Evolutionary conservation across 2,113 vertebrate genomes (phyloP), one percentile per base, ranked within the genome.

Genomic region (Montifringilla adamsi): DNA sequence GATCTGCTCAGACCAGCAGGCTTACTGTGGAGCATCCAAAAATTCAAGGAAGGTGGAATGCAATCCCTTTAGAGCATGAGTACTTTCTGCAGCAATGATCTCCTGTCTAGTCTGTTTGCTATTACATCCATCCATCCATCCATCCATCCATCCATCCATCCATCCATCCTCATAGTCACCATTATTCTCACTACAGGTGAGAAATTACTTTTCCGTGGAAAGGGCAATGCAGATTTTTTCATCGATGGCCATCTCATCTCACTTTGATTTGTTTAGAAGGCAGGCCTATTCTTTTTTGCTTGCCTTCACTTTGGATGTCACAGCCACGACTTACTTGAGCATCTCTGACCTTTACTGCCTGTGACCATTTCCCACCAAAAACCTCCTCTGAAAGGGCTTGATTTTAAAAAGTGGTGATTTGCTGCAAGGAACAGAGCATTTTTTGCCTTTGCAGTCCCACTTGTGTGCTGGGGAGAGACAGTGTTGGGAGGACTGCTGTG

Each of bases 161-260:
- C 37, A 52, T 35, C 52, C 33, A 35, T 15, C 39, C 26, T 64
- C 18, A 30, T 11, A 49, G 13, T 37, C 47, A 56, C 14, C 2
- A 5, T 75, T 60, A 56, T 37, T 72, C 52, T 64, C 28, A 39
- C 49, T 70, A 1, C 11, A 60, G 11, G 24, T 59, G 23, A 88
- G 14, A 30, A 74, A 24, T 52, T 84, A 21, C 20, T 22, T 13
- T 80, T 83, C 67, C 28, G 22, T 50, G 35, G 21, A 63, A 90
- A 86, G 44, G 13, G 13, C 20, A 46, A 12, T 30, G 12, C 16
- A 33, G 9, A 16, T 70, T 74, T 77, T 18, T 44, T 91, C 26
- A 30, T 59, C 0, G 0, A 22, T 27, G 15, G 30, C 30, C 50
- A 23, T 60, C 11, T 64, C 35, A 49, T 35, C 30, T 58, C 43